Evolutionary conservation across 2,888 invertebrate genomes (phyloP), one percentile per base, ranked within the genome.

Genomic region (Aporophyla nigra): DNA sequence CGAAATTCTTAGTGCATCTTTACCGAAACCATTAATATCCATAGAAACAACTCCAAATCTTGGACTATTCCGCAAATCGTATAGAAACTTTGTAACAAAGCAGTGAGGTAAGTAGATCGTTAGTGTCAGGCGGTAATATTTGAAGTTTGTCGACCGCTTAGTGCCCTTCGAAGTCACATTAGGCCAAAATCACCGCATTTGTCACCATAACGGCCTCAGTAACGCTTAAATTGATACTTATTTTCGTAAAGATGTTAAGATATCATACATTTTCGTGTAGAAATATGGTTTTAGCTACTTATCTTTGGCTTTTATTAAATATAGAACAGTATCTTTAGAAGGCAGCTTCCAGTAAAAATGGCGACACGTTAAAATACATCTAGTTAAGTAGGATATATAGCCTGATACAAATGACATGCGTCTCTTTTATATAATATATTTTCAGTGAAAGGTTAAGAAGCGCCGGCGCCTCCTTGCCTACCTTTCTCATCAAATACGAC

Each of bases 101-200:
- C 68, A 79, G 82, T 78, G 83, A 81, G 81, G 84, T 81, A 27
- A 21, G 46, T 63, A 66, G 67, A 80, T 78, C 85, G 86, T 90
- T 89, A 86, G 80, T 66, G 68, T 46, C 85, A 81, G 78, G 69
- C 54, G 43, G 63, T 77, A 77, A 86, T 83, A 82, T 86, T 78
- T 67, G 84, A 87, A 83, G 76, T 78, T 85, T 70, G n/a, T 70
- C 76, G 33, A 78, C 61, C 86, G 83, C 83, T 89, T 83, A 83
- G 76, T 80, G 85, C 65, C 78, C 80, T 85, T 79, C 80, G 70
- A 88, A 87, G 88, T 87, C 76, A 87, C 90, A 86, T 90, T 89
- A 88, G 84, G 78, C 74, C 74, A 79, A 76, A 88, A 89, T 87
- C 71, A 73, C 78, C 72, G 21, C 81, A 80, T 86, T 78, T 71